Evolutionary conservation across 1,140 invertebrate species (phyloP), one percentile per base, ranked within the genome.

Genomic region (Druon quercuslanigerum): DNA sequence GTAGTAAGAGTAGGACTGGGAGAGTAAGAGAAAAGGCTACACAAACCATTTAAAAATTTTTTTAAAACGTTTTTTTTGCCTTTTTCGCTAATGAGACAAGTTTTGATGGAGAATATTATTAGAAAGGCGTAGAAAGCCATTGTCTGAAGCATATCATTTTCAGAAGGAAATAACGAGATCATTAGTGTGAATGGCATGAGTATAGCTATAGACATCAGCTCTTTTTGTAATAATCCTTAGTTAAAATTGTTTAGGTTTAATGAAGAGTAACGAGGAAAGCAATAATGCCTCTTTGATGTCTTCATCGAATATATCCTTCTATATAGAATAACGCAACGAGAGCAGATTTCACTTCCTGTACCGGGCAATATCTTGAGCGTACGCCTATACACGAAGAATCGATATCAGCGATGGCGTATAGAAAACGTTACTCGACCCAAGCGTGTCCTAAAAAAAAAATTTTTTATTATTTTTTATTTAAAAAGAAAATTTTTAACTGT

Each of bases 201-300:
- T 46, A 46, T 46, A 46, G 40, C 40, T 57, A 20, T 19, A 11
- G 19, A 2, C 9, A 57, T 25, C 19, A 57, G 25, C 19, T 57
- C 8, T 57, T 57, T 57, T 57, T 25, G 9, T 20, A 11, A 25
- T 57, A 57, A 57, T 57, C 20, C 19, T 20, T 19, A 57, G 56
- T 14, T 13, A 57, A 25, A 20, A 14, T 20, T 57, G 56, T 13
- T 57, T 25, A 25, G 17, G 19, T 57, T 57, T 57, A 57, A 57
- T 57, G 56, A 57, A 57, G 56, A 57, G 56, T 25, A 57, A 20
- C 56, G 56, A 25, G 56, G 56, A 57, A 20, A 57, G 56, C 56
- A 57, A 57, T 57, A 57, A 57, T 57, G 19, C 56, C 13, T 20
- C 56, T 57, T 57, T 57, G 56, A 57, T 57, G 56, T 57, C 56